Evolutionary conservation across 2,888 invertebrate species (phyloP).

Genomic region (Ophioninae sp.): DNA sequence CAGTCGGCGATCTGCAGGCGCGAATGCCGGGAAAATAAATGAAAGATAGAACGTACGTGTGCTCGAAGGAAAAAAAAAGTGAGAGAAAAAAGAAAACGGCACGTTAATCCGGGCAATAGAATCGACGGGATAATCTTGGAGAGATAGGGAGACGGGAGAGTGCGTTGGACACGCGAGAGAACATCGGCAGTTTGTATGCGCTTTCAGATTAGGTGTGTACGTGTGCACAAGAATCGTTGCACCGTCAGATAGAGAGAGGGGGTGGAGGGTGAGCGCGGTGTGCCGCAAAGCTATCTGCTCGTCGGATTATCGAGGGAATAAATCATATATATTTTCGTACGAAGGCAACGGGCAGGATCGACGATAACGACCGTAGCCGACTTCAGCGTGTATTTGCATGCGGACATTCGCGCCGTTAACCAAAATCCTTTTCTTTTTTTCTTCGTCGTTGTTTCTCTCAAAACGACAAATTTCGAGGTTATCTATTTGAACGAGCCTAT

Average conservation of each 20-base stretch:
- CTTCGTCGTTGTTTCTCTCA: not conserved
- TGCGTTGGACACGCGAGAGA: conserved; percentile 52
- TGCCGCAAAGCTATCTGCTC: conserved; percentile 64
- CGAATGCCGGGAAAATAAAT: conserved; percentile 51
- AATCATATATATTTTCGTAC: conserved; percentile 79
- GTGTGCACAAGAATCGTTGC: conserved; percentile 18
- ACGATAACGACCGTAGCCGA: conserved; percentile 28
- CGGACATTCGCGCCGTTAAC: no score
- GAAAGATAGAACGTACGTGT: conserved; percentile 38
- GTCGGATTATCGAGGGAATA: conserved; percentile 79
- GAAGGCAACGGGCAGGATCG: conserved; percentile 58
- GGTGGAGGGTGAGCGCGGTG: conserved; percentile 21
- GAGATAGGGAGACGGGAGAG: conserved; percentile 68
- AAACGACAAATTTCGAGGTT: not conserved
- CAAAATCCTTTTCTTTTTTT: not conserved
- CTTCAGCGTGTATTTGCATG: conserved; percentile 14
- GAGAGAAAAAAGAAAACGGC: conserved; percentile 60
- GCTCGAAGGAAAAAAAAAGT: conserved; percentile 51
- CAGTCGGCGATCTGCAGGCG: conserved; percentile 3
- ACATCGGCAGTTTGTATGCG: conserved; percentile 52
- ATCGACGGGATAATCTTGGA: conserved; percentile 76
- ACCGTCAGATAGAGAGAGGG: conserved; percentile 21
- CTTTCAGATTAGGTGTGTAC: conserved; percentile 45
- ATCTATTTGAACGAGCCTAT: conserved; percentile 14
- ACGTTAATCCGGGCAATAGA: conserved; percentile 79